Percentiles rank a stretch among this genome's conserved stretches.
phyloP scores from a whole-genome alignment of 1,140 invertebrate genomes.

The Neelides sp. region DNA sequence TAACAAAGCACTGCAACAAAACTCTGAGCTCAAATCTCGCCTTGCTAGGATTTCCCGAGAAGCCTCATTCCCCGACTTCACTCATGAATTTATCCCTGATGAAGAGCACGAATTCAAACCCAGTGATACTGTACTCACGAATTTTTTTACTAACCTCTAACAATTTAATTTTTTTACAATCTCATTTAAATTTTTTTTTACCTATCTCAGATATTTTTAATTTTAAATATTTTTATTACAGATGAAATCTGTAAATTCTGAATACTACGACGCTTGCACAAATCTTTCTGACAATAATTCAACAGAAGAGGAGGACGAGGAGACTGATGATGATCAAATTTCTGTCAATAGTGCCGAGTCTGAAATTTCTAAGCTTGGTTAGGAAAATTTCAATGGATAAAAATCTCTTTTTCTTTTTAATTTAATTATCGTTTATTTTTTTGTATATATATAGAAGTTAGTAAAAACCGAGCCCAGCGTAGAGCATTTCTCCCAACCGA shows the following conservation, averaged over 20 bases:
- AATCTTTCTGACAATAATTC: too few relatives aligned
- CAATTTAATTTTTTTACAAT: not conserved
- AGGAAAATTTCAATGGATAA: slow-evolving; percentile 5
- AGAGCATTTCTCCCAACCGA: slow-evolving; percentile 55
- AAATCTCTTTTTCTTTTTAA: slow-evolving; percentile 7
- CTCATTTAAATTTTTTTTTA: not conserved
- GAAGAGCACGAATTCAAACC: too few relatives aligned
- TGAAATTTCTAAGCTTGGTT: slow-evolving; percentile 29
- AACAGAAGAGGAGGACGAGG: slow-evolving; percentile 41
- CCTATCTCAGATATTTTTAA: slow-evolving; percentile 1
- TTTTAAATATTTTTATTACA: slow-evolving; percentile 5
- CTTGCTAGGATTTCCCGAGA: slow-evolving; percentile 51
- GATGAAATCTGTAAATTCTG: slow-evolving; percentile 54
- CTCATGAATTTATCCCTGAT: too few relatives aligned
- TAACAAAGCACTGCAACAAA: slow-evolving; percentile 55
- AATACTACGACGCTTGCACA: slow-evolving; percentile 72
- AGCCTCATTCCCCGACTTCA: slow-evolving; percentile 33
- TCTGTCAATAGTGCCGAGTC: slow-evolving; percentile 29
- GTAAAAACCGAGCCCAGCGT: slow-evolving; percentile 41
- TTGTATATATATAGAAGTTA: slow-evolving; percentile 14
- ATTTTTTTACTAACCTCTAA: not conserved
- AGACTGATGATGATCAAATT: slow-evolving; percentile 45
- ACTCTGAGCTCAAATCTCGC: slow-evolving; percentile 52
- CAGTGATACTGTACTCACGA: slow-evolving; percentile 28
- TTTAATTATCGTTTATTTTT: slow-evolving; percentile 30